Evolutionary conservation across 2,113 vertebrate species (phyloP), one percentile per base, ranked within the genome.

Genomic region (Poicephalus gulielmi): DNA sequence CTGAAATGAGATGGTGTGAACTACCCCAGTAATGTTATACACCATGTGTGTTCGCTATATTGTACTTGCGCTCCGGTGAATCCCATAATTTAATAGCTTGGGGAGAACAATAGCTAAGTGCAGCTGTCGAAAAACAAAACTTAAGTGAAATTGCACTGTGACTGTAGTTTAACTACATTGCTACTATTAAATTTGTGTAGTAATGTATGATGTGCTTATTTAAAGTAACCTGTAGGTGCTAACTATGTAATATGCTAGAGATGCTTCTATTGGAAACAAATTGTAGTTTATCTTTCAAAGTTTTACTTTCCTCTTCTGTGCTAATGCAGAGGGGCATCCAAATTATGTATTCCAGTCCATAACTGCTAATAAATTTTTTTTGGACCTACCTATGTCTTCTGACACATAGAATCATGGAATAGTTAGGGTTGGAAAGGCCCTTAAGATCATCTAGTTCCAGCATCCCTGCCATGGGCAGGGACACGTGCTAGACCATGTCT

Each of bases 1-100:
- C 53, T 78, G 71, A 77, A 88, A 81, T 67, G 31, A 59, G n/a
- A 17, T 37, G 27, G 4, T 80, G 15, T 74, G 24, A 94, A 35
- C 43, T 70, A 92, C 25, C 19, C 60, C 43, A 49, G 37, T 35
- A 24, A 35, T 11, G 25, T 77, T 74, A 47, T 15, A 47, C 13
- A 30, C 17, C 0, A 0, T 1, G 2, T 66, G 6, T 20, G 17
- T 52, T 84, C 57, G 31, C 39, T 75, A 13, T 37, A 2, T 17
- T 69, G 17, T 74, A 74, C 20, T 67, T 73, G 35, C 8, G 9
- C 47, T 79, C 43, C 55, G 47, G 3, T 28, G n/a, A 90, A 59
- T 67, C 53, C 63, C 20, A 2, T 16, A 46, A 71, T 75, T 87
- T 39, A 22, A 49, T 60, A 87, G 49, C 13, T 70, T 4, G 46